Base-by-base conservation (phyloP, 2,888 invertebrate genomes). In the Agrochola lota region DNA sequence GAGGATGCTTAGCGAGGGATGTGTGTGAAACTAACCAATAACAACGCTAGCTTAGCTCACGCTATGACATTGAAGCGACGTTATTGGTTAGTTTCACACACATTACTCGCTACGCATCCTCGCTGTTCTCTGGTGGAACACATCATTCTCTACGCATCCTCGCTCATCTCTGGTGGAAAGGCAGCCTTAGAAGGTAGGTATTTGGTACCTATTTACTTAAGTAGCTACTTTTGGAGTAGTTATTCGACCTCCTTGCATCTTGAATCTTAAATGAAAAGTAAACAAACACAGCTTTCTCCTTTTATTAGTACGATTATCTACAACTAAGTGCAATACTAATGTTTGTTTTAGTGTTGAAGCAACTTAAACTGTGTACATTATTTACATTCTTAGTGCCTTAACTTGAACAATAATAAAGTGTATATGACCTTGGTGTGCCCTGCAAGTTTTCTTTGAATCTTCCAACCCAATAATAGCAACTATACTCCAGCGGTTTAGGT, bases 271-370 rank as follows among this genome's bases (percentile, higher is more conserved):
- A 49, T 23, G 20, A 15, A 26, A 40, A 52, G 7, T 52, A 26
- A 71, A 17, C 17, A 52, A 62, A 62, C 26, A 76, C 67, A 49
- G 17, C 76, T 76, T 66, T 60, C 57, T 35, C 5, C 35, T 64
- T 64, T 74, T 64, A 76, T 57, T 52, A n/a, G 15, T 43, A 9
- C 30, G 49, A 11, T 49, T 66, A 66, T 66, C 26, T 40, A 26
- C 17, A 23, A 59, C 8, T 43, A 35, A 62, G 60, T 35, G 23
- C 26, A 75, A 49, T n/a, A 66, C 26, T 59, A 17, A 77, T 60
- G 40, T 66, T 66, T n/a, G 15, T 59, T 67, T 77, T 60, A 52
- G 59, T 66, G 26, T 52, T 30, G n/a, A 23, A 76, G 23, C 17
- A 30, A 76, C 49, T 40, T 17, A 26, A 35, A 59, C 40, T 74